A percentile compares a stretch with the other conserved stretches of the same genome.
Evolutionary conservation across 2,888 invertebrate genomes (phyloP).

Genomic region (Platycheirus albimanus): DNA sequence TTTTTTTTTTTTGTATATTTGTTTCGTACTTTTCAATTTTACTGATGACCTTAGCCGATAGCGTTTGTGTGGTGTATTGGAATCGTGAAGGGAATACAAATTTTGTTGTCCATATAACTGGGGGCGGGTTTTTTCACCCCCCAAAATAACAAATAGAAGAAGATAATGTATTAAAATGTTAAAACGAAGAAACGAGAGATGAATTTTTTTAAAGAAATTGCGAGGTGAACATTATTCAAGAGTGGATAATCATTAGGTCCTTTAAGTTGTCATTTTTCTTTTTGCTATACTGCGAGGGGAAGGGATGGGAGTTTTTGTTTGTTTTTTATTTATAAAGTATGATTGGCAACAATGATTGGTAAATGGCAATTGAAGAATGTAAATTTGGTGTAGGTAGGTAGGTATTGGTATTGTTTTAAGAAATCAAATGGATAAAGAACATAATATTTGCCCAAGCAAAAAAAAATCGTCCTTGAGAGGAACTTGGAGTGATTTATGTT

Average conservation of each 20-base stretch:
- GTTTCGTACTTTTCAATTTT: slow-evolving; percentile 58
- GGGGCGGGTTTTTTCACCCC: slow-evolving; percentile 2
- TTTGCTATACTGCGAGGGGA: no score
- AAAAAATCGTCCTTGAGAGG: no score
- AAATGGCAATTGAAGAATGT: slow-evolving; percentile 9
- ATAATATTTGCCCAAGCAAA: background rate
- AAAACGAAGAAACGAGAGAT: slow-evolving; percentile 36
- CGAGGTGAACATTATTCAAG: slow-evolving; percentile 45
- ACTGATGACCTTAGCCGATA: slow-evolving; percentile 63
- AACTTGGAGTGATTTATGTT: no score
- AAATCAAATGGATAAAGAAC: background rate
- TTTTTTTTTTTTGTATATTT: slow-evolving; percentile 28
- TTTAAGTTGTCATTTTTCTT: slow-evolving; percentile 50
- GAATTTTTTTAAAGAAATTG: slow-evolving; percentile 40
- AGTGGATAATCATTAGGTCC: slow-evolving; percentile 60
- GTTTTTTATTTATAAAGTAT: background rate
- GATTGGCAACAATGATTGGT: background rate
- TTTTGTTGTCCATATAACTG: slow-evolving; percentile 31
- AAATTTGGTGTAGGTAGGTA: no score
- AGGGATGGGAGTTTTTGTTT: slow-evolving; percentile 19
- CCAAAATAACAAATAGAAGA: background rate
- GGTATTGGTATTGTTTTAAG: background rate
- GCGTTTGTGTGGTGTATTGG: slow-evolving; percentile 62
- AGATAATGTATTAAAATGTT: slow-evolving; percentile 48
- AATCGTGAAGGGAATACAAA: slow-evolving; percentile 69